Percentiles rank a stretch among this genome's conserved stretches.
These are phyloP conservation scores for Altica lythri DNA, from an alignment of 2,888 invertebrate species.

Conservation along the genomic window DNA sequence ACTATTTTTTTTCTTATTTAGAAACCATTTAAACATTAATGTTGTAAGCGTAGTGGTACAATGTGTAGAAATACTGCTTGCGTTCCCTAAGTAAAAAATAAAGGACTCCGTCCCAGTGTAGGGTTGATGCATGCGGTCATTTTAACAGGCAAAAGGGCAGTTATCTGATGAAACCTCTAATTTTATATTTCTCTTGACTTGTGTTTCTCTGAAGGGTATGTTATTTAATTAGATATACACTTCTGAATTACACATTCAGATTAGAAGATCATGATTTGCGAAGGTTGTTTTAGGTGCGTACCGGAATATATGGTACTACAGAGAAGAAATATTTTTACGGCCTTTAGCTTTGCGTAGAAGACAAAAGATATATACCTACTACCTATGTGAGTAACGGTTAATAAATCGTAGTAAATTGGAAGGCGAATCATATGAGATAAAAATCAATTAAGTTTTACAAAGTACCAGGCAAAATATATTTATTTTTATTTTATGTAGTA, in stretches of 20 bases:
- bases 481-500: no score
- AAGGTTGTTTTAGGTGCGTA: conserved; percentile 17
- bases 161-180: conserved; percentile 42
- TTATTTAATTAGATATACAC: conserved; percentile 32
- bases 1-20: no score
- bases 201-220: conserved; percentile 40
- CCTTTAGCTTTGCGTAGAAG: no score
- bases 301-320: conserved; percentile 13
- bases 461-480: no score
- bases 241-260: conserved; percentile 32
- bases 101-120: conserved; percentile 15
- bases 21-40: no score
- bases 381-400: no score
- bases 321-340: conserved; percentile 11
- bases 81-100: neutral
- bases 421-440: no score
- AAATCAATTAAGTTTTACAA: no score
- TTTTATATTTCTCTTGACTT: conserved; percentile 41
- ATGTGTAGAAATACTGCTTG: neutral
- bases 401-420: no score
- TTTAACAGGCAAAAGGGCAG: conserved; percentile 43
- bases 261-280: conserved; percentile 25
- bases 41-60: no score
- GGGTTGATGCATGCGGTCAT: conserved; percentile 42
- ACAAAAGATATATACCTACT: no score